Conservation (phyloP, 2,888 invertebrate species). For the Ichneumon xanthorius region DNA sequence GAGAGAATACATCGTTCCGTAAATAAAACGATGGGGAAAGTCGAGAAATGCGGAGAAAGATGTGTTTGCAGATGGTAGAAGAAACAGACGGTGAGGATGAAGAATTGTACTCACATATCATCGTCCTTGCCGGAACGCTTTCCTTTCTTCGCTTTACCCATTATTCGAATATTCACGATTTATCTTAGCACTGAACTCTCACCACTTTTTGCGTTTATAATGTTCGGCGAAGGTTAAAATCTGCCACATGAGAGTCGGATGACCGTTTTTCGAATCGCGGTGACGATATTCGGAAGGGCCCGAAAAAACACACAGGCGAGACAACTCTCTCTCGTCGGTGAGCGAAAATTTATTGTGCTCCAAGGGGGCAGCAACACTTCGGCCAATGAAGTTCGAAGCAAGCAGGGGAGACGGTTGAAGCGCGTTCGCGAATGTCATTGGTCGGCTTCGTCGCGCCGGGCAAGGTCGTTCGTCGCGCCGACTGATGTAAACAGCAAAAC, state of each 20-base stretch:
- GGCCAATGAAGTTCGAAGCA: too few relatives aligned
- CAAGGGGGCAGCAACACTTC: too few relatives aligned
- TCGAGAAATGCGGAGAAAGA: constrained; percentile 10
- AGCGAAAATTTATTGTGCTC: too few relatives aligned
- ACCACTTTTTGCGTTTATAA: constrained; percentile 69
- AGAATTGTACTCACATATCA: constrained; percentile 88
- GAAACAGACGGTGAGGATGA: constrained; percentile 60
- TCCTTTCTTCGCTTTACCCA: constrained; percentile 94
- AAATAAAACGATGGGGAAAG: constrained; percentile 52
- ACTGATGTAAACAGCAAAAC: background rate
- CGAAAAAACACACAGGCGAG: too few relatives aligned
- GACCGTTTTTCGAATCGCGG: constrained; percentile 26
- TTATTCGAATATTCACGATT: constrained; percentile 76
- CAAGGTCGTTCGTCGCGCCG: too few relatives aligned
- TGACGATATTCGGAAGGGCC: too few relatives aligned
- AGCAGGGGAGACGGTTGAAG: too few relatives aligned
- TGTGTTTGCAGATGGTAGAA: constrained; percentile 59
- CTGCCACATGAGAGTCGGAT: constrained; percentile 71
- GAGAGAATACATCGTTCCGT: constrained; percentile 31
- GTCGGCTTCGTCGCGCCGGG: too few relatives aligned
- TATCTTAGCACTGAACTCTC: constrained; percentile 40
- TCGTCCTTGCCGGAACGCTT: constrained; percentile 91
- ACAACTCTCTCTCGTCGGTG: too few relatives aligned
- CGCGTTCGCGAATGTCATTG: too few relatives aligned
- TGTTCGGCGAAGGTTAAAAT: constrained; percentile 62